A percentile compares a stretch with the other conserved stretches of the same genome.
Conservation (phyloP, 37 sponge, comb jelly and placozoan species). For the Corticium candelabrum region DNA sequence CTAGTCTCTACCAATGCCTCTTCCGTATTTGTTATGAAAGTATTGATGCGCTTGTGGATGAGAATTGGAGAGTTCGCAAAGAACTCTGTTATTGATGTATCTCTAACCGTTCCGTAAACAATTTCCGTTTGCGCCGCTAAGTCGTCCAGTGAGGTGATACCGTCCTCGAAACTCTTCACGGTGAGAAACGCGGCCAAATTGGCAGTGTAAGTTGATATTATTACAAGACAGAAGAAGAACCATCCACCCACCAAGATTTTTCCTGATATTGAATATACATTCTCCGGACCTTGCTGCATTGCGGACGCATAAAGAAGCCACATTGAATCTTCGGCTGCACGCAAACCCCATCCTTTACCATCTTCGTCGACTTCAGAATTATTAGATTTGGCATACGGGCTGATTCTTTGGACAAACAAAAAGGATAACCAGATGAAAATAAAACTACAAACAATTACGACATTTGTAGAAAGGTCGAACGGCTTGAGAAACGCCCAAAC, state of each 20-base stretch:
- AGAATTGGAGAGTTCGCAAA: not conserved
- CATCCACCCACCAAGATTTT: not conserved
- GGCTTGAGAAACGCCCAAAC: not conserved
- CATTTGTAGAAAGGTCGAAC: not conserved
- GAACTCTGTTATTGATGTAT: not conserved
- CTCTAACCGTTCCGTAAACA: not conserved
- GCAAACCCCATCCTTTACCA: too few species aligned
- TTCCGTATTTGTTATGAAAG: not conserved
- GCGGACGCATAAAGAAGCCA: not conserved
- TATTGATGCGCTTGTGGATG: not conserved
- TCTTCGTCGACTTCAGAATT: too few species aligned
- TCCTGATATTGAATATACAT: not conserved
- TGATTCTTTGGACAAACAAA: too few species aligned
- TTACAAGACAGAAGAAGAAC: not conserved
- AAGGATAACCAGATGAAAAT: not conserved
- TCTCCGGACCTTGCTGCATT: not conserved
- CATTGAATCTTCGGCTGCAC: not conserved
- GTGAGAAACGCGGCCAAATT: conserved; percentile 2
- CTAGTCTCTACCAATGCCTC: not conserved
- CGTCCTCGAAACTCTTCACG: not conserved
- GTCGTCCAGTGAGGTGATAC: not conserved
- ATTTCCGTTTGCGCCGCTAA: not conserved
- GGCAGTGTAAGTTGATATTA: not conserved
- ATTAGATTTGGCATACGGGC: not conserved
- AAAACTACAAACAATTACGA: not conserved